Base-by-base conservation (phyloP, 64 coral and sea anemone species). In the Orbicella faveolata region DNA sequence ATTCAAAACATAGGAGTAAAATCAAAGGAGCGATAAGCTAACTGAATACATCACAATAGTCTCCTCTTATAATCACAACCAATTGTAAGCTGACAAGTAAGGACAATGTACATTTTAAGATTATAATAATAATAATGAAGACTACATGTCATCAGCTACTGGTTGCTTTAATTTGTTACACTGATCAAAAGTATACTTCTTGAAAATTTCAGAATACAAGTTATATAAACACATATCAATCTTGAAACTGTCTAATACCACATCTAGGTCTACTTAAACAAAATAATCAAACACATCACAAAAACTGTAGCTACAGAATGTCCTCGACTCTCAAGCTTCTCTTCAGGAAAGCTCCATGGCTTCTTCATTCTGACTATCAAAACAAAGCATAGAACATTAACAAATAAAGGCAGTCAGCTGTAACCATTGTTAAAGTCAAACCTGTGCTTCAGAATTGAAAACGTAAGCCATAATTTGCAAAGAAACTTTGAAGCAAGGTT, bases 361-460 rank as follows among this genome's bases (percentile, higher is more conserved):
- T 65, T 37, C 39, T 33, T 85, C 82, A 85, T 39, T 85, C 82
- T 48, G 65, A 48, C 82, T 85, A 72, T 68, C 17, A 85, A 30
- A 70, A 70, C 67, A 70, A 2, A 26, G 55, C 13, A 13, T 15
- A 59, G 55, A 15, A 59, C 55, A 59, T 59, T 59, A 59, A 11
- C 13, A 57, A 57, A 9, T 1, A 57, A 57, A 57, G 2, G 15
- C 15, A 59, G 15, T 16, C 55, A 59, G 44, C 55, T 15, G 12
- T 59, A 59, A 15, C 9, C 55, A 14, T 59, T 12, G 55, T 16
- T 59, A 59, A 59, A 59, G 13, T 59, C 44, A 59, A 59, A 59
- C 3, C 11, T 6, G 3, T 48, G 44, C 44, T 48, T 48, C 44
- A 48, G 44, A 59, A 59, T 59, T 1, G 15, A 59, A 59, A 59